These are phyloP conservation scores for Taenioides sp. DNA, from an alignment of 2,797 vertebrate genomes.

Conservation along the genomic window DNA sequence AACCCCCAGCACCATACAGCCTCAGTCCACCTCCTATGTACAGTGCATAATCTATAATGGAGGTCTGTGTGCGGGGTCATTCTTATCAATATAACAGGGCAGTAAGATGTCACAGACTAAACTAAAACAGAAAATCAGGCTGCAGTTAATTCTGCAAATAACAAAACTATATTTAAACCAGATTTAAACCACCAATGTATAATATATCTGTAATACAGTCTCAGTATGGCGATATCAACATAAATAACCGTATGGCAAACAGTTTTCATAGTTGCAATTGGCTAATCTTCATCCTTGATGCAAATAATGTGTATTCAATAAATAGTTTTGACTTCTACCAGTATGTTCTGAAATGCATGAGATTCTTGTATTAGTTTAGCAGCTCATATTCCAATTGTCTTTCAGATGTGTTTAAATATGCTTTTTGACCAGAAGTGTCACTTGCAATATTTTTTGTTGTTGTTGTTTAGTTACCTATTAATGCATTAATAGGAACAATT, in stretches of 20 bases:
- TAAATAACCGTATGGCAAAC: too few relatives aligned
- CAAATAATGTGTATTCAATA: too few relatives aligned
- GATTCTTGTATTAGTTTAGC: background rate
- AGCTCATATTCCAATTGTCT: background rate
- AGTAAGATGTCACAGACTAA: background rate
- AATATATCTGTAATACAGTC: too few relatives aligned
- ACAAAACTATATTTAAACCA: background rate
- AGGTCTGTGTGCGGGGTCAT: background rate
- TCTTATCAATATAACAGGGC: slow-evolving; percentile 1
- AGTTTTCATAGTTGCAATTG: too few relatives aligned
- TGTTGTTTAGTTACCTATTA: too few relatives aligned
- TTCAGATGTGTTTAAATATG: background rate
- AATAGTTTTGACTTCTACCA: background rate
- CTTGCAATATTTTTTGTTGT: too few relatives aligned
- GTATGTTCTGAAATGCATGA: background rate
- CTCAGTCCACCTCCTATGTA: slow-evolving; percentile 6
- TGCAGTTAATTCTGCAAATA: background rate
- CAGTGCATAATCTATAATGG: background rate
- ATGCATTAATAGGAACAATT: too few relatives aligned
- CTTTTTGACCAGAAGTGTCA: background rate
- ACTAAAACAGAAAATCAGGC: background rate
- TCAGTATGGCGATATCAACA: too few relatives aligned
- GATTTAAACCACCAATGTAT: too few relatives aligned
- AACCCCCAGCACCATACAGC: slow-evolving; percentile 11
- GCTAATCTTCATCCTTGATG: too few relatives aligned